Percentiles rank a stretch among this genome's conserved stretches.
phyloP scores from a whole-genome alignment of 1,140 invertebrate genomes.

The Muscidifurax raptorellus region DNA sequence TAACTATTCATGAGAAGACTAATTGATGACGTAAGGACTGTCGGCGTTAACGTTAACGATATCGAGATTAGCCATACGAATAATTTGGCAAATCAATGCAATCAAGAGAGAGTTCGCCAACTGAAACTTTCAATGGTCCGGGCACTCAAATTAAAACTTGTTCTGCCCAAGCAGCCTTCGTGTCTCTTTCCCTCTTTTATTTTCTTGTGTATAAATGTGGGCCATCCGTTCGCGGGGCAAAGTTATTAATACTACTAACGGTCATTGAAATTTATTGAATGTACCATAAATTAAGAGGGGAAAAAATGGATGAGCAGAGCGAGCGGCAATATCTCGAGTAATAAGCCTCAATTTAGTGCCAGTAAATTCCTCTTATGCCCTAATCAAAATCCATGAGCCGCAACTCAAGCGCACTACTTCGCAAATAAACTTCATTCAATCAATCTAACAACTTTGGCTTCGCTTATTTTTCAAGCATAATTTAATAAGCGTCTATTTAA shows the following conservation, averaged over 20 bases:
- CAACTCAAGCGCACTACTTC: not conserved
- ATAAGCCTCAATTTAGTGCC: constrained; percentile 22
- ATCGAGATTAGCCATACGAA: not conserved
- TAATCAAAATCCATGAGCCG: not conserved
- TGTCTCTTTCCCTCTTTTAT: not conserved
- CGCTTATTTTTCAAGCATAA: not conserved
- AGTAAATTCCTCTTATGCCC: not conserved
- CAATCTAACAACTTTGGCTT: not conserved
- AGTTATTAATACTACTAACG: not conserved
- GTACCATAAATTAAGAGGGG: not conserved
- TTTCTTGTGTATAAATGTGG: constrained; percentile 5
- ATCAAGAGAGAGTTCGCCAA: not conserved
- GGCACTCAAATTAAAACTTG: constrained; percentile 23
- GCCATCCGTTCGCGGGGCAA: not conserved
- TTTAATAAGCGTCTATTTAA: not conserved
- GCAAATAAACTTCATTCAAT: constrained; percentile 16
- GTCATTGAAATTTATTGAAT: constrained; percentile 27
- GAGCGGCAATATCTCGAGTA: not conserved
- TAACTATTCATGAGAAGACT: not conserved
- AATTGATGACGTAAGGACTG: not conserved
- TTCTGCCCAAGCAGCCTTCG: not conserved
- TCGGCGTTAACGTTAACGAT: not conserved
- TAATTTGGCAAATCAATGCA: not conserved
- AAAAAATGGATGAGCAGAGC: not conserved
- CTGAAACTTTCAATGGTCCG: not conserved